phyloP scores from a whole-genome alignment of 1,140 invertebrate species.

The Saccostrea cuccullata region DNA sequence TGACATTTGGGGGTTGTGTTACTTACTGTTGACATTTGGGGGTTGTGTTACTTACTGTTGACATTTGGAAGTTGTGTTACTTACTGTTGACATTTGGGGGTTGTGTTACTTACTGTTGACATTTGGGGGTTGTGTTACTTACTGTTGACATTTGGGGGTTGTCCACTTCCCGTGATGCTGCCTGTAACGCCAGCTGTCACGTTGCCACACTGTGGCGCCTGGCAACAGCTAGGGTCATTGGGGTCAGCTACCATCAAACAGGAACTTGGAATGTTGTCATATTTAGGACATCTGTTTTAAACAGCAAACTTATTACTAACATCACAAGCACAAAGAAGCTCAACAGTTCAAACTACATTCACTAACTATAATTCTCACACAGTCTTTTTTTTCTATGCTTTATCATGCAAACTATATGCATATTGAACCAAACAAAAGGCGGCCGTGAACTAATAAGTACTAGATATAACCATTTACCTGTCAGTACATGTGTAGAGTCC shows the following conservation, averaged over 20 bases:
- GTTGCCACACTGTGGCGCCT: conserved; percentile 62
- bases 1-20: neutral
- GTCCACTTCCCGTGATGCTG: conserved; percentile 56
- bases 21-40: conserved; percentile 9
- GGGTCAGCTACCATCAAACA: conserved; percentile 66
- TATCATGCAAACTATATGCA: too few species aligned
- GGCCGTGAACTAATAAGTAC: neutral
- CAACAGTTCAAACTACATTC: too few species aligned
- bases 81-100: conserved; percentile 40
- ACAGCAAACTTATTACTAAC: too few species aligned
- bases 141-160: conserved; percentile 48
- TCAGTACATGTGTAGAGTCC: conserved; percentile 64
- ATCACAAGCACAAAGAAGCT: too few species aligned
- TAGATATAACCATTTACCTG: conserved; percentile 54
- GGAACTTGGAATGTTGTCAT: conserved; percentile 44
- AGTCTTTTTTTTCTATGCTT: too few species aligned
- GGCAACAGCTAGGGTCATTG: conserved; percentile 66
- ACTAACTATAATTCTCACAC: too few species aligned
- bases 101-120: conserved; percentile 6
- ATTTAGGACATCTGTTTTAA: conserved; percentile 62
- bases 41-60: conserved; percentile 16
- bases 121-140: neutral
- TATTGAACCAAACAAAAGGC: too few species aligned
- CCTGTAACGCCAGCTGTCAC: conserved; percentile 59
- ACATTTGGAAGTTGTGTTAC: conserved; percentile 27